phyloP scores from a whole-genome alignment of 2,888 invertebrate species.

The Megaustenia siamemsis region DNA sequence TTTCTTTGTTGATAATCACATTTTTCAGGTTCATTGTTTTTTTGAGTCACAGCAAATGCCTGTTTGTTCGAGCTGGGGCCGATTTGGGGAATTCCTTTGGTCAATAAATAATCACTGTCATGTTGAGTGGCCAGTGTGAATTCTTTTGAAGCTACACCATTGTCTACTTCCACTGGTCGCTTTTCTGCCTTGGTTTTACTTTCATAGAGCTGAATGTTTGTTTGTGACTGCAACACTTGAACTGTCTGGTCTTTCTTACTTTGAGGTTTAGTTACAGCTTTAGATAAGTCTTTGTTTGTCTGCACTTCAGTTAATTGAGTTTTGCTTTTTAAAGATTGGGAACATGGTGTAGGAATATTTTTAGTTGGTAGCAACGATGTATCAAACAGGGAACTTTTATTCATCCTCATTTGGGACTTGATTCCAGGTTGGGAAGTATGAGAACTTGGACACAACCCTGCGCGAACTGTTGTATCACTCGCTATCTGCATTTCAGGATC shows the following conservation, averaged over 20 bases:
- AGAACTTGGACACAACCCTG: no score
- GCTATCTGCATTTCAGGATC: no score
- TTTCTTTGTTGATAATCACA: conserved; percentile 6
- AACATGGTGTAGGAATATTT: no score
- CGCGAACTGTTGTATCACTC: no score
- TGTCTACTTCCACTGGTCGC: not conserved
- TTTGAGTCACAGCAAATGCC: not conserved
- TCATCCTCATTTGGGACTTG: no score
- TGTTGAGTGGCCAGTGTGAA: not conserved
- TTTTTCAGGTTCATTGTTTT: not conserved
- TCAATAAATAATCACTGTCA: not conserved
- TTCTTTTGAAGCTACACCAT: not conserved
- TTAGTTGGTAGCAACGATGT: no score
- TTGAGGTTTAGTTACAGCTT: not conserved
- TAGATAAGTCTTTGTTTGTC: not conserved
- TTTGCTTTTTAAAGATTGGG: not conserved
- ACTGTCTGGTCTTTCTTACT: not conserved
- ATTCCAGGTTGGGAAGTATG: no score
- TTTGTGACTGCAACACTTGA: not conserved
- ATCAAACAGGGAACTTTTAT: no score
- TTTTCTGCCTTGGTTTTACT: not conserved
- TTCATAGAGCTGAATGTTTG: not conserved
- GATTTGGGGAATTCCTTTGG: not conserved
- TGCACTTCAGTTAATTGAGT: not conserved
- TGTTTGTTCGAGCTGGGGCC: not conserved